Evolutionary conservation across 2,797 vertebrate species (phyloP), one percentile per base, ranked within the genome.

Genomic region (Enteromius trimaculatus): DNA sequence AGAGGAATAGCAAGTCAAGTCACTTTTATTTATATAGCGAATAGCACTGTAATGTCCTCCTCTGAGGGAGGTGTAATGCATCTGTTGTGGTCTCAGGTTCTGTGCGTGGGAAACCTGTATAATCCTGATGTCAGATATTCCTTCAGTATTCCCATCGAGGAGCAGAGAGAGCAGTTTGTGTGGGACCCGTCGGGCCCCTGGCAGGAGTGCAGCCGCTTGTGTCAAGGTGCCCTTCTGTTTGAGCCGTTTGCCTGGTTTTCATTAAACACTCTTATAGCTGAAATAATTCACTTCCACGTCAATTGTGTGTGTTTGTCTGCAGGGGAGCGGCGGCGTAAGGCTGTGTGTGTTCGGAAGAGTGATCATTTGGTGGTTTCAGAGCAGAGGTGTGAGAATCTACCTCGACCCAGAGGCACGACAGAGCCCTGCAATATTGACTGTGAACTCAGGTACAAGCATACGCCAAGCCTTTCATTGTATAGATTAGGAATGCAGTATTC

Each of bases 21-120:
- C 29, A 31, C 29, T 31, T 31, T 31, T 31, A 31, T 31, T 31
- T 31, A 31, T 31, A 31, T 31, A 31, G 29, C 1, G 34, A 37
- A 65, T n/a, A 42, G 4, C 66, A 42, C n/a, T n/a, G 68, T 16
- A 17, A 64, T 5, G 0, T 14, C 26, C 6, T 64, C 6, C 17
- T 31, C 62, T 65, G 16, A 34, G 5, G 58, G 26, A 37, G 34
- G 34, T 74, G 23, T 29, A 62, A 62, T 29, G 69, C 13, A 62
- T 53, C 11, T 6, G 34, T 10, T 21, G 82, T 86, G 47, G 84
- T 84, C 75, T n/a, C 92, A 99, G 98, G 97, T 99, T 87, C 91
- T 99, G 82, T 98, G 97, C 92, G 98, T 99, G 90, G 98, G 97
- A 87, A 98, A 97, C 92, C 95, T 98, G 68, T 95, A 98, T 92